Percentiles rank a stretch among this genome's conserved stretches.
Conservation (phyloP, 2,888 invertebrate species). For the Xylophagus ater region DNA sequence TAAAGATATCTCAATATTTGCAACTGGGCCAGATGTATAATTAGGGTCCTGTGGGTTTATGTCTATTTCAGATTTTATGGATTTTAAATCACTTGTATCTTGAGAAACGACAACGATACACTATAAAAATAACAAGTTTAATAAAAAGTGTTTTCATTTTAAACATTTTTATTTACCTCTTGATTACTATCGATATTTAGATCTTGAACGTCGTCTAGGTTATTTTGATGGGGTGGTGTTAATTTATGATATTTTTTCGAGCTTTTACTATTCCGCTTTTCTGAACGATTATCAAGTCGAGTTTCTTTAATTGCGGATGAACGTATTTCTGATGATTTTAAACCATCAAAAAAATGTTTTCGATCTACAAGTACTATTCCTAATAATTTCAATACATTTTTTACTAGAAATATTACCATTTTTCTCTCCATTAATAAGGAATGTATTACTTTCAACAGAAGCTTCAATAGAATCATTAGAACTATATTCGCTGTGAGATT, state of each 20-base stretch:
- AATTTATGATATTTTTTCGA: slow-evolving; percentile 25
- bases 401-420: no score
- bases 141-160: no score
- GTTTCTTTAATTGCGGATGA: slow-evolving; percentile 46
- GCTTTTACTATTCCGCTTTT: slow-evolving; percentile 21
- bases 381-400: no score
- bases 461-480: slow-evolving; percentile 39
- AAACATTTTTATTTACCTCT: no score
- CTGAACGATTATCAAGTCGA: slow-evolving; percentile 46
- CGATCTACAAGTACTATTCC: no score
- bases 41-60: slow-evolving; percentile 40
- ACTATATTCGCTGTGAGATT: slow-evolving; percentile 39
- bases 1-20: slow-evolving; percentile 77
- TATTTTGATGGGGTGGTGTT: slow-evolving; percentile 28
- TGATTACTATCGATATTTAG: slow-evolving; percentile 54
- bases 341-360: slow-evolving; percentile 18
- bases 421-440: slow-evolving; percentile 33
- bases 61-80: slow-evolving; percentile 36
- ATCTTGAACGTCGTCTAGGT: slow-evolving; percentile 39
- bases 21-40: slow-evolving; percentile 44
- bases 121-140: no score
- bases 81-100: slow-evolving; percentile 38
- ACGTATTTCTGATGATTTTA: slow-evolving; percentile 22
- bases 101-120: slow-evolving; percentile 42
- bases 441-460: slow-evolving; percentile 36